Evolutionary conservation across 2,797 vertebrate species (phyloP).

Genomic region (Acrocephalus scirpaceus): DNA sequence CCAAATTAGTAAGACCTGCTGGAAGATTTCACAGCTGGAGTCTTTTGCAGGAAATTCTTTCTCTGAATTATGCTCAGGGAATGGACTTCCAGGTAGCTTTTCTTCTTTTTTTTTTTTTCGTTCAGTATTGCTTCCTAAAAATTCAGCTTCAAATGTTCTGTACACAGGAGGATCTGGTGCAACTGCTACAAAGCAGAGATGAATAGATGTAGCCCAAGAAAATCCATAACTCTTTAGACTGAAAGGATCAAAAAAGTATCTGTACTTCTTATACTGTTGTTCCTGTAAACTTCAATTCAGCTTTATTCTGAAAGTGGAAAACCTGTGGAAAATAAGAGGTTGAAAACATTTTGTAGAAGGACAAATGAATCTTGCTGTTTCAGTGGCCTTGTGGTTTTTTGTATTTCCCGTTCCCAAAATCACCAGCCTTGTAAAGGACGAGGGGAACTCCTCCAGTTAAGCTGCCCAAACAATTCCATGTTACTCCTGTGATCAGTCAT

Average conservation of each 20-base stretch:
- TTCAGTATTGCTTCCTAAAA: background rate
- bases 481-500: background rate
- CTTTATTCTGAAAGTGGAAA: background rate
- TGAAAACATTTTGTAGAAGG: background rate
- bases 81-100: background rate
- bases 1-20: background rate
- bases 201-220: background rate
- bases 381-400: background rate
- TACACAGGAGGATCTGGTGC: background rate
- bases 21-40: background rate
- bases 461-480: background rate
- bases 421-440: background rate
- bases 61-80: background rate
- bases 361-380: background rate
- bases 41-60: background rate
- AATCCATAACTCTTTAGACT: background rate
- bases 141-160: background rate
- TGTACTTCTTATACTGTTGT: background rate
- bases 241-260: background rate
- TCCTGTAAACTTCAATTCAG: background rate
- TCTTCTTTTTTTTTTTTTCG: no score
- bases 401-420: background rate
- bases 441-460: background rate
- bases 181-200: background rate
- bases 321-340: background rate